phyloP scores from a whole-genome alignment of 1,140 invertebrate genomes.

The Drosophila ohnishii region DNA sequence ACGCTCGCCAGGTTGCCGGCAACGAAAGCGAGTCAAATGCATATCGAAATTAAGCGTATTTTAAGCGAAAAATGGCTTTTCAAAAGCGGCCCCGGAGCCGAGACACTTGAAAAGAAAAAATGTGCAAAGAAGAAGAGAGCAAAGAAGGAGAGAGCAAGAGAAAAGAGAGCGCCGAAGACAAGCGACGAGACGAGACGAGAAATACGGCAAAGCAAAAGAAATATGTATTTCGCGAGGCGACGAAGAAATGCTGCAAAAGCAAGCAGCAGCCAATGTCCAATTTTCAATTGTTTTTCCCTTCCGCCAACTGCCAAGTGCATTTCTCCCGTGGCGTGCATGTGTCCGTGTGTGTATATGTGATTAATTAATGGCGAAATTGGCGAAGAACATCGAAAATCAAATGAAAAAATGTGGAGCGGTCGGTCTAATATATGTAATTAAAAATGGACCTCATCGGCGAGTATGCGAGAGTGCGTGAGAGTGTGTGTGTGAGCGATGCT shows the following conservation, averaged over 20 bases:
- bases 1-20: constrained; percentile 53
- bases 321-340: constrained; percentile 43
- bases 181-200: constrained; percentile 66
- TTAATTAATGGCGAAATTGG: constrained; percentile 68
- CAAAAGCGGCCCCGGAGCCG: constrained; percentile 50
- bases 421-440: constrained; percentile 67
- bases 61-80: constrained; percentile 69
- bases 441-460: constrained; percentile 59
- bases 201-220: constrained; percentile 78
- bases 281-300: constrained; percentile 75
- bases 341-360: constrained; percentile 41
- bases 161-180: constrained; percentile 53
- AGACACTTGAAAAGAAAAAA: constrained; percentile 79
- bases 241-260: constrained; percentile 55
- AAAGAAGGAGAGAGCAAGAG: constrained; percentile 38
- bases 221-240: constrained; percentile 82
- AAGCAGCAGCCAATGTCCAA: constrained; percentile 65
- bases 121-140: constrained; percentile 79
- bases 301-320: constrained; percentile 60
- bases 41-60: constrained; percentile 59
- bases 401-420: constrained; percentile 48
- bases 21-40: constrained; percentile 46
- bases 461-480: constrained; percentile 26
- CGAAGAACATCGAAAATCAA: constrained; percentile 38
- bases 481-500: constrained; percentile 31